phyloP scores from a whole-genome alignment of 2,888 invertebrate genomes.

The Dasysyrphus tricinctus region DNA sequence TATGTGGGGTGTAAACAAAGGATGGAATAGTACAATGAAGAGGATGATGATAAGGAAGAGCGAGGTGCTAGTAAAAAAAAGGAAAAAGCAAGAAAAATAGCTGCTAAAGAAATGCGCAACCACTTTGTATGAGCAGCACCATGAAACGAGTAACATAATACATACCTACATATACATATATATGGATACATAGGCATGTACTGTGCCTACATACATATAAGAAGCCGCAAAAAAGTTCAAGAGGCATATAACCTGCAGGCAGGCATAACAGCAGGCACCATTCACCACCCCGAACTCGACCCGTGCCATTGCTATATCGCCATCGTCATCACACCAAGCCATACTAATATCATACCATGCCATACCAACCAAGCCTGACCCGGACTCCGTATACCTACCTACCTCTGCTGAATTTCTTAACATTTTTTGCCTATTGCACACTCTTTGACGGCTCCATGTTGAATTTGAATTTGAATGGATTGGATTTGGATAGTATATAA shows the following conservation, averaged over 20 bases:
- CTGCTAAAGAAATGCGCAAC: conserved; percentile 71
- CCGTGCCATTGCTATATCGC: conserved; percentile 22
- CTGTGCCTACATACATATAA: too few species aligned
- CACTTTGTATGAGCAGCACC: conserved; percentile 71
- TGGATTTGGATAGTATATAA: conserved; percentile 5
- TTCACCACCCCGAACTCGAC: conserved; percentile 37
- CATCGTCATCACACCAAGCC: background rate
- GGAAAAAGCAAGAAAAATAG: conserved; percentile 34
- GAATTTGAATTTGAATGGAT: conserved; percentile 20
- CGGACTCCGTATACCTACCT: conserved; percentile 15
- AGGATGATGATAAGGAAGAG: conserved; percentile 20
- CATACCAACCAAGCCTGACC: conserved; percentile 51
- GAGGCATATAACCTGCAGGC: conserved; percentile 66
- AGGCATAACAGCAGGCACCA: conserved; percentile 18
- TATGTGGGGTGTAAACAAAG: conserved; percentile 63
- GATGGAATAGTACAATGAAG: conserved; percentile 41
- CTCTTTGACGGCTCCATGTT: conserved; percentile 14
- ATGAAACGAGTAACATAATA: conserved; percentile 64
- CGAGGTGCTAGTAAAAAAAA: conserved; percentile 28
- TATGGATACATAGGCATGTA: background rate
- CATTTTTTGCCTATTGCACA: conserved; percentile 3
- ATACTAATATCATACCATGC: background rate
- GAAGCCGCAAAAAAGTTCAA: conserved; percentile 70
- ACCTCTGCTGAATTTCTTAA: background rate
- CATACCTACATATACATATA: background rate